Base-by-base conservation (phyloP, 2,113 vertebrate species). In the Hyla sarda region DNA sequence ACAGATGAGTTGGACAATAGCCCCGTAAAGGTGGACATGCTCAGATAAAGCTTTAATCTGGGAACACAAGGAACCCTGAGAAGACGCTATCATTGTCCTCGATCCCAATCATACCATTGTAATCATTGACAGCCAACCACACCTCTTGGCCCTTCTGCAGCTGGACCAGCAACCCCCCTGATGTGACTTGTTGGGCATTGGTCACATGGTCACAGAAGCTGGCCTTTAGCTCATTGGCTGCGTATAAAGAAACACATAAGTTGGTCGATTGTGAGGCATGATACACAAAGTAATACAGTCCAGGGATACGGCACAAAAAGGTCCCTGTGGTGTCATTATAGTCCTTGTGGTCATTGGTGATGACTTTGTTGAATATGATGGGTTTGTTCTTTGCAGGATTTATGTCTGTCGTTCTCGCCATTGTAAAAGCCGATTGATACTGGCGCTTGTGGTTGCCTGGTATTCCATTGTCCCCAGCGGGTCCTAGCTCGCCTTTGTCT, bases 11-110 rank as follows among this genome's bases (percentile, higher is more conserved):
- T 19, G 32, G n/a, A 19, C 32, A 17, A 5, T 8, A 71, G 17
- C 30, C 14, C 17, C 6, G 1, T 14, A 7, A 8, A 9, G n/a
- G 12, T 30, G 17, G 73, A 17, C 16, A 12, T 19, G 12, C 34
- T 30, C 28, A 79, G 32, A 25, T 21, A 14, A 13, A n/a, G 6
- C 2, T 32, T 88, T 95, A 97, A 80, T 96, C 93, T 0, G 93
- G 92, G 67, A 94, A 94, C 28, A 97, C 90, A 89, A 97, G 91
- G 88, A 97, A 97, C 9, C 96, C 96, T 0, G 96, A 96, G 92
- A 97, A 97, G 88, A 96, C 30, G 3, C 95, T 96, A 89, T 93
- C 91, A 0, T 92, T 92, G 60, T 30, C 87, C 3, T 41, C 67
- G 0, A 67, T 90, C 67, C 93, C 96, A 88, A 94, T 92, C 94